Evolutionary conservation across 1,140 invertebrate genomes (phyloP).

Genomic region (Batillaria attramentaria): DNA sequence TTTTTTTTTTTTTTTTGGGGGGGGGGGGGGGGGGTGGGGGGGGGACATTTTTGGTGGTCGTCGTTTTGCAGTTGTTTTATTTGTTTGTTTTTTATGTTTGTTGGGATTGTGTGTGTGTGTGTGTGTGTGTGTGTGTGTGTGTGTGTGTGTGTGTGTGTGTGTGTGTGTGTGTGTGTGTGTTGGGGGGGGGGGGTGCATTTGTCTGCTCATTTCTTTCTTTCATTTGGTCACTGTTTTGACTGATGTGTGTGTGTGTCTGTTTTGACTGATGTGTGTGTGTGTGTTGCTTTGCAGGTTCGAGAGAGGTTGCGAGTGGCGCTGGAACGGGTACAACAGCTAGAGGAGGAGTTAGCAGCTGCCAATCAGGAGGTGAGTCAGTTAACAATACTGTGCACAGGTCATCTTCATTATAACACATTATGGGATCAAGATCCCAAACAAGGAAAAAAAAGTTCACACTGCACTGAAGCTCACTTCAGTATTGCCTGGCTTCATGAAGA

Average conservation of each 20-base stretch:
- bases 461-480: no score
- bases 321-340: conserved; percentile 94
- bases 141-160: conserved; percentile 11
- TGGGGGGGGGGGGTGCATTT: no score
- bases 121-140: not conserved
- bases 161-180: not conserved
- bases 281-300: conserved; percentile 82
- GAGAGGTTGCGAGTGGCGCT: conserved; percentile 95
- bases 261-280: not conserved
- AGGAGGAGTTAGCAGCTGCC: conserved; percentile 94
- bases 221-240: no score
- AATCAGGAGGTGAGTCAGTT: conserved; percentile 89
- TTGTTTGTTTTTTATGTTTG: not conserved
- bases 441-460: no score
- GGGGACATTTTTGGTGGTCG: not conserved
- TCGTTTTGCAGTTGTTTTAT: not conserved
- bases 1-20: no score
- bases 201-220: no score
- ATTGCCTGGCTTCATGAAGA: no score
- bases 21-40: no score
- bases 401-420: no score
- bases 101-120: not conserved
- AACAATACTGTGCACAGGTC: no score
- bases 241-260: not conserved
- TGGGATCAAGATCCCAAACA: no score